Evolutionary conservation across 2,888 invertebrate species (phyloP).

Genomic region (Eilema sororculum): DNA sequence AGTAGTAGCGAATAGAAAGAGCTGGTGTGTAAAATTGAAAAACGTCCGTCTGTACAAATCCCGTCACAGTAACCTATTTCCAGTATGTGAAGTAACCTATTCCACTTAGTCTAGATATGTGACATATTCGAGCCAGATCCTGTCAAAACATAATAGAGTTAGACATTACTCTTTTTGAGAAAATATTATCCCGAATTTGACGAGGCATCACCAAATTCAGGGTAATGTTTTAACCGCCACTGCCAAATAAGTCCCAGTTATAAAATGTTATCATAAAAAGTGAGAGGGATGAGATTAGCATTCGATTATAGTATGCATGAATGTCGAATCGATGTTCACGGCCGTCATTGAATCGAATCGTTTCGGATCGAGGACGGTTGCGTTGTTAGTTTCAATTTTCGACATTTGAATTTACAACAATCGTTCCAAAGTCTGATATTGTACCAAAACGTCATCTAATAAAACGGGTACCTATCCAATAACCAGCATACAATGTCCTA

Average conservation of each 20-base stretch:
- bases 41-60: not conserved
- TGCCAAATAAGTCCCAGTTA: conserved; percentile 1
- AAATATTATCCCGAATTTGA: not conserved
- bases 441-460: too few species aligned
- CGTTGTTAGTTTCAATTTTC: conserved; percentile 40
- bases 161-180: too few species aligned
- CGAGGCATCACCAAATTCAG: not conserved
- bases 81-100: too few species aligned
- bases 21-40: too few species aligned
- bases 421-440: too few species aligned
- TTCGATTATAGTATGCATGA: conserved; percentile 54
- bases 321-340: conserved; percentile 65
- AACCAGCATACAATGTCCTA: too few species aligned
- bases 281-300: conserved; percentile 55
- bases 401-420: conserved; percentile 37
- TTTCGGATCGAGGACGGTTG: conserved; percentile 53
- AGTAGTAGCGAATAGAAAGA: not conserved
- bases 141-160: too few species aligned
- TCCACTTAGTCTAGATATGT: too few species aligned
- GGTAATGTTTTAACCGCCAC: not conserved
- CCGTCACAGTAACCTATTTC: not conserved
- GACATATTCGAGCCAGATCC: too few species aligned
- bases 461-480: too few species aligned
- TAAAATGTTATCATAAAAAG: conserved; percentile 50
- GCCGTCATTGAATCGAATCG: conserved; percentile 53